A percentile compares a stretch with the other conserved stretches of the same genome.
Conservation (phyloP, 2,888 invertebrate genomes). For the Drosophila seclusa region DNA sequence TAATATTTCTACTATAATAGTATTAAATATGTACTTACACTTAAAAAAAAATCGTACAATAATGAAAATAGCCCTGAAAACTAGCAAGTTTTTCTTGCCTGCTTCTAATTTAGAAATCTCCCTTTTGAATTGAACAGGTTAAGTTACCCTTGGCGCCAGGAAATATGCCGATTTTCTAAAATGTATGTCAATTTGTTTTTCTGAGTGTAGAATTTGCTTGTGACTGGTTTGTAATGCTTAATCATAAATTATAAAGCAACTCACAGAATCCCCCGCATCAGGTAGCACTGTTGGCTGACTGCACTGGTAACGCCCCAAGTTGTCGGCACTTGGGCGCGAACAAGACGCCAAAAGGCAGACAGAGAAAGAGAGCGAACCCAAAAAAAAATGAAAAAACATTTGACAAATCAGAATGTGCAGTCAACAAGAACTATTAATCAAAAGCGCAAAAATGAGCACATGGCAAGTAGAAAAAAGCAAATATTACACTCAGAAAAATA, state of each 20-base stretch:
- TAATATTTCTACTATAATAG: not conserved
- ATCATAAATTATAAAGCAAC: slow-evolving; percentile 45
- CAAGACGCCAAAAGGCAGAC: slow-evolving; percentile 32
- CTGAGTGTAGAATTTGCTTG: not conserved
- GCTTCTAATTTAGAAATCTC: fast-evolving
- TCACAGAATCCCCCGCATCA: slow-evolving; percentile 44
- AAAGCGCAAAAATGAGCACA: slow-evolving; percentile 17
- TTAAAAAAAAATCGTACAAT: not conserved
- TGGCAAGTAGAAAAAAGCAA: slow-evolving; percentile 3
- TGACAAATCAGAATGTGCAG: slow-evolving; percentile 56
- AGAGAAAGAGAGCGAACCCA: not conserved
- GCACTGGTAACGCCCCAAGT: slow-evolving; percentile 59
- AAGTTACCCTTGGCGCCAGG: not conserved
- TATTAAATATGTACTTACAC: not conserved
- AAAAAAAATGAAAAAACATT: slow-evolving; percentile 6
- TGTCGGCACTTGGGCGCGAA: slow-evolving; percentile 48
- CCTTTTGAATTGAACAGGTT: not conserved
- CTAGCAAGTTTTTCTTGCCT: not conserved
- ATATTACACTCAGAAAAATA: not conserved
- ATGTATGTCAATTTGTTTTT: not conserved
- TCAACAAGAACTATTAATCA: slow-evolving; percentile 53
- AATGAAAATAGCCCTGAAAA: not conserved
- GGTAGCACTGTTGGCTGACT: slow-evolving; percentile 42
- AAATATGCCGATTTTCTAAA: not conserved
- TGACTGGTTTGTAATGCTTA: slow-evolving; percentile 6